Evolutionary conservation across 2,888 invertebrate genomes (phyloP), one percentile per base, ranked within the genome.

Genomic region (Melinaea menophilus): DNA sequence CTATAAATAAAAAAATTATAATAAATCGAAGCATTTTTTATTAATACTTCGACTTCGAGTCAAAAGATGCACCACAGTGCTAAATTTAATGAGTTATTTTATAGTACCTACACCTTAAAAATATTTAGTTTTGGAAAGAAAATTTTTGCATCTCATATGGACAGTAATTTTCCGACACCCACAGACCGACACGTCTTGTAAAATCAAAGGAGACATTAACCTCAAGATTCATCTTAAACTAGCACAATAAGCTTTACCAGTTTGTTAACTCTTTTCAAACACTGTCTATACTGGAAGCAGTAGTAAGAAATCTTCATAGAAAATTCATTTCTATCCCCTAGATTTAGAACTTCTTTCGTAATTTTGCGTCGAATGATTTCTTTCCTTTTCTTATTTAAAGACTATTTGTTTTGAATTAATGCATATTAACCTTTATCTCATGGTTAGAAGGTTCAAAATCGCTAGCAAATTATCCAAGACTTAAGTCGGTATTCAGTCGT

Each of bases 191-290:
- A 51, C 3, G n/a, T 51, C 31, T 62, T 59, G 62, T 66, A 71
- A 72, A 75, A 71, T 68, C 69, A 72, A 72, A 71, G 69, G 69
- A 67, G 70, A 71, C 71, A 71, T 74, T 71, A 71, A 75, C 72
- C 71, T 75, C 67, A 64, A 65, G 67, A 64, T 66, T 73, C 71
- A 72, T 72, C 72, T 68, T 69, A 67, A 75, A 73, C 71, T 72
- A 66, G 76, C 71, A 73, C 72, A 76, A 75, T 76, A 74, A 72
- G 69, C 70, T 72, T 73, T 71, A 73, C 71, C 72, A 69, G 73
- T 73, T 73, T 65, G 70, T 72, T 74, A 69, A 69, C 68, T 73
- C 66, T 73, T 72, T 69, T 71, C 67, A 71, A 72, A 70, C 70
- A 68, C 69, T 72, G 71, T 69, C 68, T 65, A 61, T 62, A 46